phyloP scores from a whole-genome alignment of 1,140 invertebrate species.

The Papilio polyxenes region DNA sequence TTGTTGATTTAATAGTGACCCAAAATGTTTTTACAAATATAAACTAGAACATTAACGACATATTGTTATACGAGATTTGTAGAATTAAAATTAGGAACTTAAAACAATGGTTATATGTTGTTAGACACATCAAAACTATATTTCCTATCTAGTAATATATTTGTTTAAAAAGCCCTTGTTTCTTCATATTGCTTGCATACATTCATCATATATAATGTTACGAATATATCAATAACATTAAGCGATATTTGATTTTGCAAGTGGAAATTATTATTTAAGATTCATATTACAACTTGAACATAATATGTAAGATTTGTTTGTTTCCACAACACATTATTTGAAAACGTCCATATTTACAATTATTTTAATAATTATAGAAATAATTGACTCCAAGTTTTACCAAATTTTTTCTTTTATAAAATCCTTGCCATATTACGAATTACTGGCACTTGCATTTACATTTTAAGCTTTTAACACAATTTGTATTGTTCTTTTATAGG shows the following conservation, averaged over 20 bases:
- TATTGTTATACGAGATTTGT: not conserved
- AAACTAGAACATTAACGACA: not conserved
- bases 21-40: not conserved
- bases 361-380: not conserved
- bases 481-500: constrained; percentile 26
- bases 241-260: not conserved
- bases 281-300: not conserved
- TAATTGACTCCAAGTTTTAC: not conserved
- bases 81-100: not conserved
- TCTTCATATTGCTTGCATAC: not conserved
- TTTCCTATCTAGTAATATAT: not conserved
- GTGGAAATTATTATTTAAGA: not conserved
- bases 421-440: not conserved
- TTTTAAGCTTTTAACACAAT: constrained; percentile 36
- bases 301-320: not conserved
- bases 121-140: not conserved
- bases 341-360: not conserved
- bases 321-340: not conserved
- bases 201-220: not conserved
- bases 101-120: not conserved
- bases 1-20: not conserved
- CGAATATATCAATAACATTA: not conserved
- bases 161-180: not conserved
- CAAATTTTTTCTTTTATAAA: not conserved
- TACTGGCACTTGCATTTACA: constrained; percentile 47